Evolutionary conservation across 2,113 vertebrate species (phyloP), one percentile per base, ranked within the genome.

Genomic region (Struthio camelus): DNA sequence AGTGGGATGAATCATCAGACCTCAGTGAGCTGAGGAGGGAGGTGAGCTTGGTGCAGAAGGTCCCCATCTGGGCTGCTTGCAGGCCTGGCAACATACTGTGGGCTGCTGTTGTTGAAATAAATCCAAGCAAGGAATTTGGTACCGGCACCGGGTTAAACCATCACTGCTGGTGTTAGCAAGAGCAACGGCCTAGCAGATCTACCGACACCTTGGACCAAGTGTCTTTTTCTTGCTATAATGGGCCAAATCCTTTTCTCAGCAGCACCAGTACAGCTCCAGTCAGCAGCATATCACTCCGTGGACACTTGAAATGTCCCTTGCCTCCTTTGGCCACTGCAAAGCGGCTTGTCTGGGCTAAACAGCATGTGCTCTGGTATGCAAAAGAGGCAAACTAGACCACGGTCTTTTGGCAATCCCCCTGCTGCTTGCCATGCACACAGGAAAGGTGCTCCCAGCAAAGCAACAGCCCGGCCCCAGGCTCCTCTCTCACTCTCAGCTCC

Each of bases 261-360:
- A 84, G 32, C 61, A 56, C 17, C 44, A 32, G 11, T 40, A 36
- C 40, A 23, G 7, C 38, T 46, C 65, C n/a, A 15, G 13, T 38
- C 9, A 86, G 72, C 66, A 66, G 24, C 2, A 0, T 5, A 3
- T 0, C 24, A 9, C 30, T 22, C 23, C 38, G 18, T 22, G 51
- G 30, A 30, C 30, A 11, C 30, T 73, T 16, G 27, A 32, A 30
- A 15, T 54, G 46, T 12, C 67, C 42, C 64, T 38, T 62, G 22
- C 36, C 58, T 66, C 20, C 24, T 66, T 72, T 80, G 85, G 16
- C 44, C 50, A 42, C 64, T 27, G 13, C 14, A 11, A 11, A 0
- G 12, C 11, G 6, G 34, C 42, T 62, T 59, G 28, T 24, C 28
- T 46, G 23, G 64, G 40, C 48, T 78, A 27, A 66, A n/a, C n/a